Base-by-base conservation (phyloP, 2,113 vertebrate species). In the Himantopus leucocephalus region DNA sequence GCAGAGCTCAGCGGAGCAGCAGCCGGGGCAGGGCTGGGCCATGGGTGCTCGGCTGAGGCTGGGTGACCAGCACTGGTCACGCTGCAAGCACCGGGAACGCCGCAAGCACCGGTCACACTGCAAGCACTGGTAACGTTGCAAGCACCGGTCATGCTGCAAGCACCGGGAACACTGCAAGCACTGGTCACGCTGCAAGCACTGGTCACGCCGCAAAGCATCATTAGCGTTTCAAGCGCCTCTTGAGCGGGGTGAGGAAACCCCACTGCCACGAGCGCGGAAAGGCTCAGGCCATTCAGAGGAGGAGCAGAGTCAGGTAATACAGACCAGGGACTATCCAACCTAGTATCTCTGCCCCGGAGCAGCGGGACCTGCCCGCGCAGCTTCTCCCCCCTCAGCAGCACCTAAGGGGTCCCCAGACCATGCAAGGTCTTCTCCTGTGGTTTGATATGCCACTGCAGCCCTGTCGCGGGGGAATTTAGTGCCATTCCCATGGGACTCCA, bases 401-500 rank as follows among this genome's bases (percentile, higher is more conserved):
- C 48, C 48, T 23, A 50, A 23, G 23, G 48, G 22, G 22, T 50
- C 22, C 48, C 48, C 48, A 23, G 22, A 50, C 48, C 48, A 50
- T 7, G 12, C 48, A 50, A 50, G 48, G 9, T 14, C 62, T 74
- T 66, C 10, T 70, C 50, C 37, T 60, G 4, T 37, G n/a, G 14
- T 26, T 53, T 27, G n/a, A 55, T 3, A 18, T 1, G 9, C 5
- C 14, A 35, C 21, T 21, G 15, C 4, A 34, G 34, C 62, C 45
- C 34, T 47, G 14, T 19, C n/a, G 29, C 0, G 3, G 10, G 21
- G 11, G 16, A 70, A 86, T 73, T 87, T 26, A 34, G 18, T 4
- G 1, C 30, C 0, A 0, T 37, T 74, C 43, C 43, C 1, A 1
- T 0, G 1, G 45, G n/a, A 39, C 21, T 52, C 29, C 2, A 1